Evolutionary conservation across 1,140 invertebrate genomes (phyloP), one percentile per base, ranked within the genome.

Genomic region (Trachymyrmex cornetzi): DNA sequence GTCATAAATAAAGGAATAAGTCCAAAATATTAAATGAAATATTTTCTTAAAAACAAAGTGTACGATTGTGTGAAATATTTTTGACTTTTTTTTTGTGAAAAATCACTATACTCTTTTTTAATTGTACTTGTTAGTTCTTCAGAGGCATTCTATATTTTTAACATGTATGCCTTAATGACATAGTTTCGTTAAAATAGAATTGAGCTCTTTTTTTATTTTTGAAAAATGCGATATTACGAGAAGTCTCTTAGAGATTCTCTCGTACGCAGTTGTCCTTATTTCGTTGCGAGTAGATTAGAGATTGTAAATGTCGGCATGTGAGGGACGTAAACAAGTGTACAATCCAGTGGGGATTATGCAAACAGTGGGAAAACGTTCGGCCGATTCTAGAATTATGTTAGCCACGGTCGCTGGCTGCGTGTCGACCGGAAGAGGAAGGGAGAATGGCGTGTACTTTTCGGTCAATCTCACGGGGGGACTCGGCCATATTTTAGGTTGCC

Each of bases 281-380:
- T 5, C 34, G 16, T 44, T 19, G 24, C 34, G 16, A 57, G 19
- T 12, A 34, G 19, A n/a, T 16, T 34, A 24, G 80, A 75, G 38
- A 44, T 44, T 44, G 38, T 44, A 44, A 44, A 44, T 44, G 34
- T 72, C 19, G 67, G 34, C 59, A 74, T 44, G 69, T 22, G 27
- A 24, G 69, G 24, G 38, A 61, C 55, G 80, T 75, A 87, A 89
- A 87, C 74, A 57, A 84, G 77, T 74, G 77, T 84, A 87, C 66
- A 87, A 77, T 79, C 79, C 86, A 75, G 59, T 48, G 61, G 50
- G 79, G 86, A 89, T 87, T 84, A 77, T 84, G 87, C 77, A 77
- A 71, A 87, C 57, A 69, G 22, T 69, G 64, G 24, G 85, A 69
- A 85, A 87, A 88, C 57, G 80, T 59, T 81, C 48, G 59, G 75